Conservation (phyloP, 1,140 invertebrate genomes). For the Drosophila sulfurigaster region DNA sequence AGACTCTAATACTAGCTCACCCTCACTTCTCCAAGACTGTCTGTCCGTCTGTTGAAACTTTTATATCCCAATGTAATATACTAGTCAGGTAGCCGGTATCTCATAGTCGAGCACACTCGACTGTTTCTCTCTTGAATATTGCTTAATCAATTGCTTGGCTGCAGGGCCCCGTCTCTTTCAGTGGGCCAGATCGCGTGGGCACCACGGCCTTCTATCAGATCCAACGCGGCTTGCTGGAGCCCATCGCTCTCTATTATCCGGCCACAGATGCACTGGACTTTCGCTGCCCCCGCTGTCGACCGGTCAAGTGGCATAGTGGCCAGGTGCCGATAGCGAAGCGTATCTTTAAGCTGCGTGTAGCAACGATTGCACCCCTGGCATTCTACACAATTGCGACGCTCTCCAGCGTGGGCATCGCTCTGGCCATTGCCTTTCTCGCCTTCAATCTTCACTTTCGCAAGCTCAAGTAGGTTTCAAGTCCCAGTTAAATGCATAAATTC, state of each 20-base stretch:
- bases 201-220: conserved; percentile 94
- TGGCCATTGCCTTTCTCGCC: conserved; percentile 91
- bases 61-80: too few species aligned
- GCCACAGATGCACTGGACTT: conserved; percentile 88
- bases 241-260: conserved; percentile 91
- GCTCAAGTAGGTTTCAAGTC: conserved; percentile 89
- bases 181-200: conserved; percentile 93
- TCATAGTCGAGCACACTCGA: too few species aligned
- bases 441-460: conserved; percentile 95
- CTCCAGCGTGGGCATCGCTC: conserved; percentile 90
- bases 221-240: conserved; percentile 89
- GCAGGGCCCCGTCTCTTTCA: conserved; percentile 94
- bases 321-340: conserved; percentile 91
- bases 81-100: too few species aligned
- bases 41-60: too few species aligned
- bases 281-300: conserved; percentile 89
- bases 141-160: neutral
- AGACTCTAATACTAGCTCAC: too few species aligned
- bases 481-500: neutral
- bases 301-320: conserved; percentile 90
- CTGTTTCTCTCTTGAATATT: too few species aligned
- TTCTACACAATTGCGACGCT: conserved; percentile 90
- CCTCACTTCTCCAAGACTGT: too few species aligned
- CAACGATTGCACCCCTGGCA: conserved; percentile 90
- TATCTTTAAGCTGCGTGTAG: conserved; percentile 89